Evolutionary conservation across 2,888 invertebrate species (phyloP).

Genomic region (Brachycybe producta): DNA sequence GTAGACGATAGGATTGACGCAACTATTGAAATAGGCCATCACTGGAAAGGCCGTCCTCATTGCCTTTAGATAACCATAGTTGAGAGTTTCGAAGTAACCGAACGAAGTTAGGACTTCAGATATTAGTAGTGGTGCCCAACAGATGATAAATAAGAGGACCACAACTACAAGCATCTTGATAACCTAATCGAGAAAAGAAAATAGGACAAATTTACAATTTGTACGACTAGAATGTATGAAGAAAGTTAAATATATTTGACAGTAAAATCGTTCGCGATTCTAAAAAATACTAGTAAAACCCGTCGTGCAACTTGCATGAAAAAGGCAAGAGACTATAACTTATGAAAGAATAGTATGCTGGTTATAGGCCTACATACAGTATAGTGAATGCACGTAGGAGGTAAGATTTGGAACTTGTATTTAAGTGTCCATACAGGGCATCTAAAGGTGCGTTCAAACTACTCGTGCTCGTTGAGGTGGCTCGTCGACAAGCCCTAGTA

Average conservation of each 20-base stretch:
- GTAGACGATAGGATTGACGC: conserved; percentile 57
- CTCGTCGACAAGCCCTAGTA: too few species aligned
- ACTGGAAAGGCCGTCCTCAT: conserved; percentile 48
- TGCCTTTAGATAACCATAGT: conserved; percentile 44
- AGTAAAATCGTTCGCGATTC: neutral
- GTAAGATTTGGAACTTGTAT: too few species aligned
- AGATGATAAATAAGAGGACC: conserved; percentile 51
- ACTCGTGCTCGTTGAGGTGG: too few species aligned
- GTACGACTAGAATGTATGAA: too few species aligned
- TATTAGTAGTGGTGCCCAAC: conserved; percentile 53
- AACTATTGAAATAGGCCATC: conserved; percentile 57
- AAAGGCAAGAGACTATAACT: too few species aligned
- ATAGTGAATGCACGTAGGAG: too few species aligned
- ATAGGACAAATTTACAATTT: too few species aligned
- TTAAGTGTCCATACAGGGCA: too few species aligned
- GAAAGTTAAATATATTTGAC: neutral
- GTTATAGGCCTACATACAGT: too few species aligned
- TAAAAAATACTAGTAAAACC: neutral
- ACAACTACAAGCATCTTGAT: conserved; percentile 59
- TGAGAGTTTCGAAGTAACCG: conserved; percentile 39
- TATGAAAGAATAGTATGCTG: too few species aligned
- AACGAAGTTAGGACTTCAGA: conserved; percentile 52
- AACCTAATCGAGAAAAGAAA: conserved; percentile 40
- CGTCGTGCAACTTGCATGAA: too few species aligned
- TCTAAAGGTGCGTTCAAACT: too few species aligned